Evolutionary conservation across 2,113 vertebrate species (phyloP).

Genomic region (Blennius ocellaris): DNA sequence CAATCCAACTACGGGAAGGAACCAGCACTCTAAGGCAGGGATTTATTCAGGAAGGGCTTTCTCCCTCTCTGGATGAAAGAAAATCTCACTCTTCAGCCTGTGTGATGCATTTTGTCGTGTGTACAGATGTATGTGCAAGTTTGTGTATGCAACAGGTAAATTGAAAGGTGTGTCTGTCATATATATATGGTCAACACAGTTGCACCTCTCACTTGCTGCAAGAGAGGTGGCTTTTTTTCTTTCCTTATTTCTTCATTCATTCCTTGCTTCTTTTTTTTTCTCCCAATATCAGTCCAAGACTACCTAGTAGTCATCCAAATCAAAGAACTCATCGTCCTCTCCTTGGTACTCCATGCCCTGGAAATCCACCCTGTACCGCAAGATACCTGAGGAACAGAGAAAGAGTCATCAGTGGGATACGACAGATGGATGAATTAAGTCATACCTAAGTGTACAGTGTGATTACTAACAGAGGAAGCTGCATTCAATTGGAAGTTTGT

Average conservation of each 20-base stretch:
- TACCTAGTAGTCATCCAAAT: conserved; percentile 99
- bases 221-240: conserved; percentile 80
- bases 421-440: too few species aligned
- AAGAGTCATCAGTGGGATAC: conserved; percentile 10
- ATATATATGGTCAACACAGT: conserved; percentile 78
- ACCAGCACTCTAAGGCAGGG: conserved; percentile 99
- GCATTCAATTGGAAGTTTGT: too few species aligned
- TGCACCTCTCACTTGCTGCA: conserved; percentile 80
- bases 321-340: conserved; percentile 99
- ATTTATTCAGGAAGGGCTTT: conserved; percentile 82
- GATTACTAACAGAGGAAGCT: too few species aligned
- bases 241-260: conserved; percentile 77
- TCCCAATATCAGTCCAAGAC: conserved; percentile 88
- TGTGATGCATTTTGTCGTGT: conserved; percentile 71
- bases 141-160: conserved; percentile 76
- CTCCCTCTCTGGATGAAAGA: conserved; percentile 81
- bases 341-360: conserved; percentile 99
- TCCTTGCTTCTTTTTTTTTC: conserved; percentile 70
- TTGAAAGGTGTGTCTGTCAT: conserved; percentile 78
- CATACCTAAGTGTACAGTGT: too few species aligned
- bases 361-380: conserved; percentile 99
- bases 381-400: conserved; percentile 88
- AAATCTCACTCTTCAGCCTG: conserved; percentile 77
- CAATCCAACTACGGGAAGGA: conserved; percentile 94
- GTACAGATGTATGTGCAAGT: conserved; percentile 75